Evolutionary conservation across 1,140 invertebrate genomes (phyloP).

Genomic region (Mesaphorura yosii): DNA sequence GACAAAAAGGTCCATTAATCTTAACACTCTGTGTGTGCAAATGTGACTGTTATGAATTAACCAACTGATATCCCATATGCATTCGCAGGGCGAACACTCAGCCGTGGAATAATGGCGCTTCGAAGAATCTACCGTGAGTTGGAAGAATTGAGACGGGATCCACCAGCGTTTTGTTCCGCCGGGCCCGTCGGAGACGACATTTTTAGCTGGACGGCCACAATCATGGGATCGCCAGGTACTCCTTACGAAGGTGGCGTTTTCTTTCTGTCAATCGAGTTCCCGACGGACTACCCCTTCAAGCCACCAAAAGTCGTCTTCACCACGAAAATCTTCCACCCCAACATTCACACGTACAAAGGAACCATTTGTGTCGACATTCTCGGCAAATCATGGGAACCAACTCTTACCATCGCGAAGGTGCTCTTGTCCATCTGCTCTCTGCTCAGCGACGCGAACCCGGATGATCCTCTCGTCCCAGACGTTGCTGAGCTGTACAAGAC

Average conservation of each 20-base stretch:
- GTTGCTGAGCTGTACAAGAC: conserved; percentile 99
- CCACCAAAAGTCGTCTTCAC: conserved; percentile 98
- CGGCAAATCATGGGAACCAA: conserved; percentile 96
- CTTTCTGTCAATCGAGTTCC: conserved; percentile 98
- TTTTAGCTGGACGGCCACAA: conserved; percentile 1
- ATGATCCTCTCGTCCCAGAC: conserved; percentile 95
- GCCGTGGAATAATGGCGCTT: too few relatives aligned
- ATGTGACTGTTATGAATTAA: too few relatives aligned
- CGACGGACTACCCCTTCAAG: conserved; percentile 99
- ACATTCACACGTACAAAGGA: conserved; percentile 99
- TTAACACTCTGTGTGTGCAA: too few relatives aligned
- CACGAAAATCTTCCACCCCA: conserved; percentile 98
- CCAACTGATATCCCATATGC: too few relatives aligned
- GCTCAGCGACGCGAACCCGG: conserved; percentile 96
- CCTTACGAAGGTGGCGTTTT: conserved; percentile 98
- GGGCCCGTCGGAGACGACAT: conserved; percentile 88
- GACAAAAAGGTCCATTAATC: too few relatives aligned
- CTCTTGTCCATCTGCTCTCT: conserved; percentile 97
- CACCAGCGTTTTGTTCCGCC: conserved; percentile 94
- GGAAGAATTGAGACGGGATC: conserved; percentile 94
- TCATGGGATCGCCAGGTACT: conserved; percentile 65
- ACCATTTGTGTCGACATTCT: conserved; percentile 99
- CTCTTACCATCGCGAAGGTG: conserved; percentile 98
- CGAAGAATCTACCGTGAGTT: conserved; percentile 63
- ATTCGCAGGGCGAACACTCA: too few relatives aligned